Evolutionary conservation across 1,140 invertebrate species (phyloP).

Genomic region (Orius insidiosus): DNA sequence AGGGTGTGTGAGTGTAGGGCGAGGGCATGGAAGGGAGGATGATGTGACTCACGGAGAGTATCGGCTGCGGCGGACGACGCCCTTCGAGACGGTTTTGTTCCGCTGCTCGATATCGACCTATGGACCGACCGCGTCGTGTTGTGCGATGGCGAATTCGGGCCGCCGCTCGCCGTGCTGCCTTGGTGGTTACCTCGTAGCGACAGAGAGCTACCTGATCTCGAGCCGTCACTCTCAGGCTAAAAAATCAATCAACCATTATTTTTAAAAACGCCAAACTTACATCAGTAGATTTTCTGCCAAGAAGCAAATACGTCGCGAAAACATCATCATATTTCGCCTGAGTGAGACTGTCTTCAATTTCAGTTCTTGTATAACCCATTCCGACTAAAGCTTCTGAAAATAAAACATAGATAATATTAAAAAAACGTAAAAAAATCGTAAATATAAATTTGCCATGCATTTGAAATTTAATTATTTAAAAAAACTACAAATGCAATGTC

Average conservation of each 20-base stretch:
- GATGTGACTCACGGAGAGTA: constrained; percentile 24
- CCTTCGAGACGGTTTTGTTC: constrained; percentile 49
- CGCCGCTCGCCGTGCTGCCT: constrained; percentile 28
- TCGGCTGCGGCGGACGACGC: constrained; percentile 38
- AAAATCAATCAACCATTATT: constrained; percentile 21
- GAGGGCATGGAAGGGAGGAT: constrained; percentile 12
- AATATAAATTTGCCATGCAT: background rate
- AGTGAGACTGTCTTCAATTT: constrained; percentile 91
- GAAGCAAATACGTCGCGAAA: constrained; percentile 88
- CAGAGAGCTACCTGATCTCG: constrained; percentile 82
- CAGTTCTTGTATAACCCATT: constrained; percentile 84
- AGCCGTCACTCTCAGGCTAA: constrained; percentile 87
- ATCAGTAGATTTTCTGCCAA: constrained; percentile 80
- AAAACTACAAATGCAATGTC: background rate
- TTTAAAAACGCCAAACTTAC: constrained; percentile 39
- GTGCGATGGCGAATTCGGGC: constrained; percentile 61
- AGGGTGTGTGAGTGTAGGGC: constrained; percentile 16
- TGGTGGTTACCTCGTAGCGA: constrained; percentile 73
- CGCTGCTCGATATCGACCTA: constrained; percentile 71
- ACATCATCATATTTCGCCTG: constrained; percentile 98
- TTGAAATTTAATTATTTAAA: background rate
- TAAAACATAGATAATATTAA: constrained; percentile 9
- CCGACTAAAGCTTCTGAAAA: constrained; percentile 75
- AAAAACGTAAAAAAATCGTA: background rate
- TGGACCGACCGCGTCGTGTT: constrained; percentile 49